These are phyloP conservation scores for Poeciliopsis occidentalis DNA, from an alignment of 2,113 vertebrate species.

Conservation along the genomic window DNA sequence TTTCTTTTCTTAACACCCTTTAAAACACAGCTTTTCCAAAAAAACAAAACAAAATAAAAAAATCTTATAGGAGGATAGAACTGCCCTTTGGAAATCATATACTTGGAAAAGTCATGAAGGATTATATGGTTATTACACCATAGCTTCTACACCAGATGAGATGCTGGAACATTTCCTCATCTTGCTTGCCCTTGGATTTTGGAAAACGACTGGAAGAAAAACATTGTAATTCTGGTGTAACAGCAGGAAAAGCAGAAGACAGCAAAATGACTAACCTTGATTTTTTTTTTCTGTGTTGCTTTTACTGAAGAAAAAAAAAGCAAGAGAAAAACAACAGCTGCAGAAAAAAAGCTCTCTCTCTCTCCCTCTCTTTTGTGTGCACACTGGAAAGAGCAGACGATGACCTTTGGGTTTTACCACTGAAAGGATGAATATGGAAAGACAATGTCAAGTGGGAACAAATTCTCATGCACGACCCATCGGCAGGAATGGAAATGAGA, in stretches of 20 bases:
- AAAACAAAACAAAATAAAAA: neutral
- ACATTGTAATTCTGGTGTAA: neutral
- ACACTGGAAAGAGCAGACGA: slow-evolving; percentile 17
- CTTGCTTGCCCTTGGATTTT: neutral
- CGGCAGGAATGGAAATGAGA: slow-evolving; percentile 36
- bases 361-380: neutral
- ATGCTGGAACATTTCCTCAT: neutral
- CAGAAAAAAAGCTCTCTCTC: neutral
- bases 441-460: slow-evolving; percentile 27
- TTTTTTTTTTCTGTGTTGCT: neutral
- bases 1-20: neutral
- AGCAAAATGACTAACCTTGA: neutral
- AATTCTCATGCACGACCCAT: slow-evolving; percentile 3
- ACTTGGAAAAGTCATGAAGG: neutral
- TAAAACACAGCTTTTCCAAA: neutral
- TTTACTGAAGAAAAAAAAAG: neutral
- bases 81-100: neutral
- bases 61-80: neutral
- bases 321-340: neutral
- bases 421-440: slow-evolving; percentile 8
- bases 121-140: neutral
- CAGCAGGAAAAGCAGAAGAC: neutral
- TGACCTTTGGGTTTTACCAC: slow-evolving; percentile 32
- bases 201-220: neutral
- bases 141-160: neutral